These are phyloP conservation scores for Zoanthus gigantus DNA, from an alignment of 92 coral and sea anemone species.

Conservation along the genomic window DNA sequence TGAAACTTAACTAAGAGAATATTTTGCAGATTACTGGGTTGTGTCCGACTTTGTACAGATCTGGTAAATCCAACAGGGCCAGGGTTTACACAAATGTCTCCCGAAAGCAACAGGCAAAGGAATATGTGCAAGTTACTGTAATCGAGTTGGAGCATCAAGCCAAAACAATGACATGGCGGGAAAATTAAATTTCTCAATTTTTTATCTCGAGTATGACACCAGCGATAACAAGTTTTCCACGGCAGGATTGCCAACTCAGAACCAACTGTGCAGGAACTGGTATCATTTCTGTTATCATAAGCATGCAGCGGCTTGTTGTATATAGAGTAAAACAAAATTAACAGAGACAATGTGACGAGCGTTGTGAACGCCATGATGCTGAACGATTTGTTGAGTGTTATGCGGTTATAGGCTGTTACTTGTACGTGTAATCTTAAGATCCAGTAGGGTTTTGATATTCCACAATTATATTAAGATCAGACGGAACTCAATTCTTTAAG, in stretches of 20 bases:
- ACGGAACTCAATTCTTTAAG: too few relatives aligned
- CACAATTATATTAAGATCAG: too few relatives aligned
- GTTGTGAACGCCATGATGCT: not conserved
- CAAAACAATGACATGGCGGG: slow-evolving; percentile 51
- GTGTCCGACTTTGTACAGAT: not conserved
- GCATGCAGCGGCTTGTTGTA: slow-evolving; percentile 6
- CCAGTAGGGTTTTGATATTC: too few relatives aligned
- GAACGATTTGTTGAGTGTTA: too few relatives aligned
- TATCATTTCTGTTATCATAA: slow-evolving; percentile 9
- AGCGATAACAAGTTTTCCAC: slow-evolving; percentile 17
- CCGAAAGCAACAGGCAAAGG: slow-evolving; percentile 9
- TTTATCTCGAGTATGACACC: slow-evolving; percentile 49
- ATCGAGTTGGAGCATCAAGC: slow-evolving; percentile 32
- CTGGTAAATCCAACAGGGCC: not conserved
- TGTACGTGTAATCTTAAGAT: too few relatives aligned
- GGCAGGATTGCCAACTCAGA: slow-evolving; percentile 3
- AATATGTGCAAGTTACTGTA: slow-evolving; percentile 13
- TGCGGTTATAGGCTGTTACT: too few relatives aligned
- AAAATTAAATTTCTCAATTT: slow-evolving; percentile 29
- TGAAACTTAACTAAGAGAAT: not conserved
- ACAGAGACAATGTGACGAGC: slow-evolving; percentile 20
- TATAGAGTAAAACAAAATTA: not conserved
- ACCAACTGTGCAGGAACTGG: slow-evolving; percentile 16
- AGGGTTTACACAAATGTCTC: slow-evolving; percentile 11
- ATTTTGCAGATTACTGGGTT: not conserved